Conservation (phyloP, 53 echinoderm and acorn worm species). For the Zoroaster sp. region DNA sequence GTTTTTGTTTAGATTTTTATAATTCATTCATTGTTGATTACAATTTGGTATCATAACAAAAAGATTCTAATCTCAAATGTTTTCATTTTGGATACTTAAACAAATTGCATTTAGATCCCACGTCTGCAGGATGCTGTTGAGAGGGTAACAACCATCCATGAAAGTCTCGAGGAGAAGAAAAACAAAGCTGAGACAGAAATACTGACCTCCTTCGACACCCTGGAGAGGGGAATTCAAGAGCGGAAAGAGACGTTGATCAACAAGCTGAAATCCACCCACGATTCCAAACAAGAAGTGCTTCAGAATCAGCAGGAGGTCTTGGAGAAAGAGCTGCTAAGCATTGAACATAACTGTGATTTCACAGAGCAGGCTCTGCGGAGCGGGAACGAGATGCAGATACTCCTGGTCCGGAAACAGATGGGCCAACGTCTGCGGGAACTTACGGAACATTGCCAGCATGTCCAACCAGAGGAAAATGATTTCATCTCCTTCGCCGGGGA, state of each 20-base stretch:
- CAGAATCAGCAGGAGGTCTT: constrained; percentile 75
- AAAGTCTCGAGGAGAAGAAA: constrained; percentile 77
- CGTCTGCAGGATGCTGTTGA: constrained; percentile 87
- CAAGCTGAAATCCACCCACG: constrained; percentile 78
- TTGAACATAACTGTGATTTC: constrained; percentile 91
- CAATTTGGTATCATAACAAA: neutral
- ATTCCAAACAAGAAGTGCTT: constrained; percentile 82
- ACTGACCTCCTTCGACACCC: constrained; percentile 67
- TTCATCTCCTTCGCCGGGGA: constrained; percentile 79
- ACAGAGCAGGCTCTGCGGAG: constrained; percentile 88
- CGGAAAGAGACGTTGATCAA: constrained; percentile 76
- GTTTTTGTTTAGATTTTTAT: too few species aligned
- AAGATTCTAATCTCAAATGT: neutral
- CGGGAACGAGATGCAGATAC: constrained; percentile 88
- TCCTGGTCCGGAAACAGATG: constrained; percentile 96
- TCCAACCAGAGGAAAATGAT: constrained; percentile 93
- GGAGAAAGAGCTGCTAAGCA: constrained; percentile 77
- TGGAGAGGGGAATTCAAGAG: constrained; percentile 79
- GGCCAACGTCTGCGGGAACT: constrained; percentile 84
- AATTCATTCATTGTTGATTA: too few species aligned
- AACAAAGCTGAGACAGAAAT: constrained; percentile 76
- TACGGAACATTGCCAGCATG: constrained; percentile 70
- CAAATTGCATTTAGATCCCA: constrained; percentile 62
- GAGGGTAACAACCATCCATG: constrained; percentile 73
- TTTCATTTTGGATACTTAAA: neutral